These are phyloP conservation scores for Muscidifurax raptorellus DNA, from an alignment of 1,140 invertebrate species.

Conservation along the genomic window DNA sequence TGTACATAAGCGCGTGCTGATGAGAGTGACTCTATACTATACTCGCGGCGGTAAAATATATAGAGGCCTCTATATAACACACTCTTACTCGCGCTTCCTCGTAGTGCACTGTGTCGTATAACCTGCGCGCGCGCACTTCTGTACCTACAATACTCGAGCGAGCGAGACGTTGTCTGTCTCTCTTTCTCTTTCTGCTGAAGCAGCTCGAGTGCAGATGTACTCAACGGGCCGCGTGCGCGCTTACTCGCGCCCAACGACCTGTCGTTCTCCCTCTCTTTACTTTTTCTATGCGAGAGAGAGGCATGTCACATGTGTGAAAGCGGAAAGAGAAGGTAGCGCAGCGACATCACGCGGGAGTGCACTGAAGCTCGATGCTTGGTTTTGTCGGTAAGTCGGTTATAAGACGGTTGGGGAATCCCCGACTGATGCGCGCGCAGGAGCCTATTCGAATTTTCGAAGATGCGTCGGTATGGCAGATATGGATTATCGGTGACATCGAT, in stretches of 20 bases:
- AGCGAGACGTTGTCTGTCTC: background rate
- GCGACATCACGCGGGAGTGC: background rate
- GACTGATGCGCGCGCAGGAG: too few relatives aligned
- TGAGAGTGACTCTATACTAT: background rate
- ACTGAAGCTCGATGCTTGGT: background rate
- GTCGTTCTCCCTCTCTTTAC: background rate
- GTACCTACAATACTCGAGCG: background rate
- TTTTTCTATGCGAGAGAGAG: background rate
- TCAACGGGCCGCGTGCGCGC: background rate
- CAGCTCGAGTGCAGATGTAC: background rate
- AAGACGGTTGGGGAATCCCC: too few relatives aligned
- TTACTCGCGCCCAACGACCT: background rate
- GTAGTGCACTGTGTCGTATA: too few relatives aligned
- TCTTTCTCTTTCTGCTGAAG: background rate
- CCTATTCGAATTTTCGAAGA: too few relatives aligned
- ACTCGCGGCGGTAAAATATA: background rate
- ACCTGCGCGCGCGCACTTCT: background rate
- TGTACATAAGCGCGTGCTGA: background rate
- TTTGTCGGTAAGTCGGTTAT: background rate
- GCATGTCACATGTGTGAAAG: background rate
- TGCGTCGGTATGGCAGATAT: background rate
- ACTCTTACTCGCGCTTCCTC: too few relatives aligned
- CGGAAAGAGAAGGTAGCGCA: background rate
- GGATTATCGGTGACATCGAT: background rate
- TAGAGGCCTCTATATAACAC: background rate